These are phyloP conservation scores for Urocyon cinereoargenteus DNA, from an alignment of 2,797 vertebrate genomes.

Conservation along the genomic window DNA sequence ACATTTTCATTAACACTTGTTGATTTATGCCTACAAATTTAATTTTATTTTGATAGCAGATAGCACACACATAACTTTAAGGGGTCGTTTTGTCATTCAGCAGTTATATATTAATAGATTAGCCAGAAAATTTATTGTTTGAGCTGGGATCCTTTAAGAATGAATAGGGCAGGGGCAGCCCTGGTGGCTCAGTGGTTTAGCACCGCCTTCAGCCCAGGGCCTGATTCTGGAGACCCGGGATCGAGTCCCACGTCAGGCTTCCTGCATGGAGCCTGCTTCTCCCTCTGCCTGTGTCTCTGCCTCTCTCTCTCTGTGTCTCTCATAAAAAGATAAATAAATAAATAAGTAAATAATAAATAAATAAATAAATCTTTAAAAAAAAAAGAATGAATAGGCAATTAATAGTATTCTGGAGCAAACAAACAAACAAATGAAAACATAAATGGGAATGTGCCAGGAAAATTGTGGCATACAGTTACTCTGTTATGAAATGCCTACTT, in stretches of 20 bases:
- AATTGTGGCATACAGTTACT: background rate
- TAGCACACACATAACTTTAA: background rate
- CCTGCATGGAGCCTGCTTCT: too few species aligned
- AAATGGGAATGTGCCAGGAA: background rate
- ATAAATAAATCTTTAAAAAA: too few species aligned
- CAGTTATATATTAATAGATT: constrained; percentile 3
- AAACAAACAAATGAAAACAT: background rate
- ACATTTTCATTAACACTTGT: background rate
- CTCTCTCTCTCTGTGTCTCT: too few species aligned
- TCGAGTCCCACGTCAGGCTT: too few species aligned
- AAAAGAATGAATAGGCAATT: background rate
- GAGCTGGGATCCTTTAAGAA: background rate
- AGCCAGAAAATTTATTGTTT: background rate
- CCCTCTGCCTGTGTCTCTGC: too few species aligned
- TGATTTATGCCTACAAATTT: background rate
- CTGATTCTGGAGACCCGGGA: too few species aligned
- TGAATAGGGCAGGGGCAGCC: background rate
- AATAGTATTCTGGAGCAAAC: background rate
- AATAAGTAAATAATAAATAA: too few species aligned
- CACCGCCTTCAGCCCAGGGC: too few species aligned
- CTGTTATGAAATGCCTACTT: background rate
- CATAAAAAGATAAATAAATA: too few species aligned
- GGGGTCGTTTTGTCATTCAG: background rate
- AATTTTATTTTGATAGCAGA: background rate
- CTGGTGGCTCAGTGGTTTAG: too few species aligned